Evolutionary conservation across 2,797 vertebrate genomes (phyloP).

Genomic region (Arremon brunneinucha): DNA sequence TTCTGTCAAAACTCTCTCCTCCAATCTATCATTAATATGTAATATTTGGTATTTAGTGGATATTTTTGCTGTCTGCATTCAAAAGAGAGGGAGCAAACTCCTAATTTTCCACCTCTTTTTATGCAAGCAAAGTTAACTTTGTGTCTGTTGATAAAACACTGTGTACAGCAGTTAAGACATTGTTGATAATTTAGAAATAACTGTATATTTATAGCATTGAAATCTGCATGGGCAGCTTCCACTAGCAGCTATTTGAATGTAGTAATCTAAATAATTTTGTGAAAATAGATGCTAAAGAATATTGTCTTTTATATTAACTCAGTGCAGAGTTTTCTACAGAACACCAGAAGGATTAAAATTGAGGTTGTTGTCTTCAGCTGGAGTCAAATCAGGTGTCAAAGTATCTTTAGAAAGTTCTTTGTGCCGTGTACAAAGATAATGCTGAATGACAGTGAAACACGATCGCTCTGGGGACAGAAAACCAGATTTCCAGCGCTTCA

Average conservation of each 20-base stretch:
- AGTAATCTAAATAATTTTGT: not conserved
- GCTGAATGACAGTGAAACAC: constrained; percentile 40
- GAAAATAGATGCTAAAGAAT: not conserved
- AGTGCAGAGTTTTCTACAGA: not conserved
- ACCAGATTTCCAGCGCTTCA: not conserved
- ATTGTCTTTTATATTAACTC: not conserved
- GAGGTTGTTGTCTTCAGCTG: not conserved
- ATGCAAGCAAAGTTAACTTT: not conserved
- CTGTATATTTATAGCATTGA: not conserved
- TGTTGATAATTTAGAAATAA: not conserved
- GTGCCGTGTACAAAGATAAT: constrained; percentile 1
- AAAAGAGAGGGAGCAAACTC: not conserved
- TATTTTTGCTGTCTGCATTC: not conserved
- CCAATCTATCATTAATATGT: not conserved
- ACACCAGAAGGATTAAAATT: not conserved
- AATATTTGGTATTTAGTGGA: not conserved
- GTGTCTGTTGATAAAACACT: not conserved
- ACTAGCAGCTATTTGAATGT: not conserved
- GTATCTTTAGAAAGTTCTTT: not conserved
- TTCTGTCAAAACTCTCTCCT: not conserved
- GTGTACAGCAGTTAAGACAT: not conserved
- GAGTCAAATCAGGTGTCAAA: not conserved
- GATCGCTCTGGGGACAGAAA: constrained; percentile 3
- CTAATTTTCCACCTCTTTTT: not conserved
- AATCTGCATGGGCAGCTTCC: not conserved